These are phyloP conservation scores for Arctopsyche grandis DNA, from an alignment of 1,140 invertebrate species.

Conservation along the genomic window DNA sequence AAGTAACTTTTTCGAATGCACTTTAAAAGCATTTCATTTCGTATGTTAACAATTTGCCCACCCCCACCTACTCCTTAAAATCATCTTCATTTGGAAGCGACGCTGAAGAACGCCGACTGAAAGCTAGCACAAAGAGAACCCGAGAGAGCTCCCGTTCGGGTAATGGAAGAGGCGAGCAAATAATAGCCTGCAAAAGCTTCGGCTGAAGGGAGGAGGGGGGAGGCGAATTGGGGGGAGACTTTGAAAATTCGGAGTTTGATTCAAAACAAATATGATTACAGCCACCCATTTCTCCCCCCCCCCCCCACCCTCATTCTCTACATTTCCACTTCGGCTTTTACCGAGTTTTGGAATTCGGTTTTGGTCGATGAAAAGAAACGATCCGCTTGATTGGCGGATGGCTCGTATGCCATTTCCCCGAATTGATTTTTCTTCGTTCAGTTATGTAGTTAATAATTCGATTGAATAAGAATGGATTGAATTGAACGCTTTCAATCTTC, in stretches of 20 bases:
- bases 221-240: not conserved
- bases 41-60: not conserved
- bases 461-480: too few relatives aligned
- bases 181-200: conserved; percentile 41
- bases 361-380: not conserved
- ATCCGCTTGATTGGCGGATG: not conserved
- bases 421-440: too few relatives aligned
- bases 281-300: too few relatives aligned
- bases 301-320: too few relatives aligned
- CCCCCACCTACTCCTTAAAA: not conserved
- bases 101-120: not conserved
- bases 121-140: conserved; percentile 36
- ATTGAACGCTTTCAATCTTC: too few relatives aligned
- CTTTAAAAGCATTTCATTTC: conserved; percentile 11
- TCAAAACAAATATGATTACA: conserved; percentile 53
- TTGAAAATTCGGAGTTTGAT: conserved; percentile 48
- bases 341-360: not conserved
- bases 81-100: not conserved
- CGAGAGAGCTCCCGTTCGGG: not conserved
- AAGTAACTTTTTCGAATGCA: not conserved
- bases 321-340: too few relatives aligned
- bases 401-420: not conserved
- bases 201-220: not conserved
- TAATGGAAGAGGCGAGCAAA: conserved; percentile 48
- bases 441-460: too few relatives aligned